phyloP scores from a whole-genome alignment of 2,888 invertebrate genomes.

The Xestoiulus laeticollis region DNA sequence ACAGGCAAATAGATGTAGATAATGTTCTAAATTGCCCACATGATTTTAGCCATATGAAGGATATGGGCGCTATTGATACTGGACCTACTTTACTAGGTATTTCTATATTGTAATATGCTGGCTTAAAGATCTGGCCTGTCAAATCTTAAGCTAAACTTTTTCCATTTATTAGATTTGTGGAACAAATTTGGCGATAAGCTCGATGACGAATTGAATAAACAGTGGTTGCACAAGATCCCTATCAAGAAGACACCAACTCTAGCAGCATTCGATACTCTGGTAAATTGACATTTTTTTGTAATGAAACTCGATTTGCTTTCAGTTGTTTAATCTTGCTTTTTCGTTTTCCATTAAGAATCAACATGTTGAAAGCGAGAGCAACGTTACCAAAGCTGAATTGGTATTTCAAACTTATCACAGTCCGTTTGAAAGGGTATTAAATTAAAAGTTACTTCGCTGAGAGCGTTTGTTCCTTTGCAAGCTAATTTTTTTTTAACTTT shows the following conservation, averaged over 20 bases:
- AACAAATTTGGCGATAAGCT: slow-evolving; percentile 49
- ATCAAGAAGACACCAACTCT: slow-evolving; percentile 19
- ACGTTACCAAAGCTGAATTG: slow-evolving; percentile 8
- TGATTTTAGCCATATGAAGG: slow-evolving; percentile 69
- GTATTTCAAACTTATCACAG: slow-evolving; percentile 34
- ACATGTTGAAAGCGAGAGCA: not conserved
- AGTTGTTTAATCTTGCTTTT: not conserved
- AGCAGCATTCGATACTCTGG: not conserved
- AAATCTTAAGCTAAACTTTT: no score
- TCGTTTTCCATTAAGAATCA: not conserved
- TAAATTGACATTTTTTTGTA: not conserved
- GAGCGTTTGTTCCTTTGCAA: not conserved
- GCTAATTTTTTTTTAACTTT: not conserved
- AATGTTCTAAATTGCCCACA: slow-evolving; percentile 72
- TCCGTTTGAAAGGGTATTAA: slow-evolving; percentile 45
- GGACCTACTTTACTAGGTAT: slow-evolving; percentile 52
- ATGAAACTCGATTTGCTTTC: not conserved
- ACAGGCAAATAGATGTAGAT: slow-evolving; percentile 60
- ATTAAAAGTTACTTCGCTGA: not conserved
- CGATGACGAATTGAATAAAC: not conserved
- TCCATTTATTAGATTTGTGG: slow-evolving; percentile 51
- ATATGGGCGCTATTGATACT: slow-evolving; percentile 58
- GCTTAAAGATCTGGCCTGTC: not conserved
- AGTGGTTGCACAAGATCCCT: not conserved
- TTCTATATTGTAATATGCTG: not conserved